These are phyloP conservation scores for Denticeps clupeoides DNA, from an alignment of 2,797 vertebrate species.

Conservation along the genomic window DNA sequence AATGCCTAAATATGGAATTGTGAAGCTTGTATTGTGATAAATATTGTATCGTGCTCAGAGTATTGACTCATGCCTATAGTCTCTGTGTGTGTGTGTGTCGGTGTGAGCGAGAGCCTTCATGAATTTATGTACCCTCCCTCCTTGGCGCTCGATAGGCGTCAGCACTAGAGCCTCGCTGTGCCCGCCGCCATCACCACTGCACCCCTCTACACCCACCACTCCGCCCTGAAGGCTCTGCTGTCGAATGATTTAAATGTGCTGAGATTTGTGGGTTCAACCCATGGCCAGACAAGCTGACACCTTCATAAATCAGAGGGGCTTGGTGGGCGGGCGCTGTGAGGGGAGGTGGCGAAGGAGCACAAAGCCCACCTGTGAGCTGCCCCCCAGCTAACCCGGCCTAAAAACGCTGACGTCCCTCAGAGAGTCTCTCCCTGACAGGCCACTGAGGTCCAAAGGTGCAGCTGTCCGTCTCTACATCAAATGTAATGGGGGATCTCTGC, in stretches of 20 bases:
- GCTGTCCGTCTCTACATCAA: too few relatives aligned
- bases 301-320: constrained; percentile 45
- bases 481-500: too few relatives aligned
- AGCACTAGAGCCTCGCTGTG: constrained; percentile 21
- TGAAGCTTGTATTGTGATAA: too few relatives aligned
- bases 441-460: too few relatives aligned
- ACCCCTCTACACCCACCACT: not conserved
- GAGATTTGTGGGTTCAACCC: constrained; percentile 53
- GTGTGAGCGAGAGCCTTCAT: constrained; percentile 14
- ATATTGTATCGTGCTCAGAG: too few relatives aligned
- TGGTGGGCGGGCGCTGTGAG: too few relatives aligned
- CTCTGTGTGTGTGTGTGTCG: not conserved
- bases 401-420: constrained; percentile 37
- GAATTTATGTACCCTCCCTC: constrained; percentile 22
- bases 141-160: constrained; percentile 33
- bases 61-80: too few relatives aligned
- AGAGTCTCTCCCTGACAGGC: too few relatives aligned
- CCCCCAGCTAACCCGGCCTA: constrained; percentile 25
- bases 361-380: constrained; percentile 35
- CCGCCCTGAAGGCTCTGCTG: constrained; percentile 14
- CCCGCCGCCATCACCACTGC: constrained; percentile 6
- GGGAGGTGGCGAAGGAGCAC: too few relatives aligned
- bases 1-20: too few relatives aligned
- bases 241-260: constrained; percentile 53
- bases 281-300: constrained; percentile 45